phyloP scores from a whole-genome alignment of 2,888 invertebrate genomes.

The Diabrotica balteata region DNA sequence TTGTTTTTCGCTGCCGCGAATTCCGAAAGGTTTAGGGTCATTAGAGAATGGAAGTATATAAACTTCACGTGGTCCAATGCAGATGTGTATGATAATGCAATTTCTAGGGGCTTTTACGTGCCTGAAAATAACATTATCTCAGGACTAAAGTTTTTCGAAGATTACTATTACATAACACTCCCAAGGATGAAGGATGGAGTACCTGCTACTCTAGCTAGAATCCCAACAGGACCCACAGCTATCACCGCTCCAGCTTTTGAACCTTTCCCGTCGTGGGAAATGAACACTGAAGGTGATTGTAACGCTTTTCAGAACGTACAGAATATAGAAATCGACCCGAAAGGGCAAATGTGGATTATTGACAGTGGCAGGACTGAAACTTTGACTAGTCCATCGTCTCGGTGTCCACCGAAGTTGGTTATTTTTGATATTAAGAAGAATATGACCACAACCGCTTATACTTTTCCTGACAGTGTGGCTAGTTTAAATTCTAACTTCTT shows the following conservation, averaged over 20 bases:
- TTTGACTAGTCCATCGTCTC: constrained; percentile 62
- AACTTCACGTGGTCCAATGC: constrained; percentile 73
- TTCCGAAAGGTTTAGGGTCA: constrained; percentile 65
- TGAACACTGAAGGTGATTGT: constrained; percentile 73
- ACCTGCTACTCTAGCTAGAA: constrained; percentile 72
- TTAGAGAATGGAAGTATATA: constrained; percentile 76
- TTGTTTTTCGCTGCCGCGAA: constrained; percentile 23
- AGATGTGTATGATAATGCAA: constrained; percentile 64
- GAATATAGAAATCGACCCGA: constrained; percentile 73
- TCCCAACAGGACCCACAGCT: constrained; percentile 62
- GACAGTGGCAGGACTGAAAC: constrained; percentile 74
- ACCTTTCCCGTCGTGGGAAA: constrained; percentile 76
- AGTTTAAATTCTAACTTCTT: constrained; percentile 67
- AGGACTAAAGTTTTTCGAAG: constrained; percentile 72
- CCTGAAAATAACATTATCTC: constrained; percentile 73
- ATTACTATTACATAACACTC: constrained; percentile 71
- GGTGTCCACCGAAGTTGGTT: constrained; percentile 74
- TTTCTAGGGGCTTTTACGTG: constrained; percentile 67
- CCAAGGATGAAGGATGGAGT: constrained; percentile 76
- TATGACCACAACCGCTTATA: constrained; percentile 64
- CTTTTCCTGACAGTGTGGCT: constrained; percentile 69
- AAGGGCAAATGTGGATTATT: constrained; percentile 73
- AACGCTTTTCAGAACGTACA: constrained; percentile 76
- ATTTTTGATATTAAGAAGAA: constrained; percentile 71
- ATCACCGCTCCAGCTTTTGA: constrained; percentile 66